These are phyloP conservation scores for Penaeus indicus DNA, from an alignment of 1,140 invertebrate genomes.

Conservation along the genomic window DNA sequence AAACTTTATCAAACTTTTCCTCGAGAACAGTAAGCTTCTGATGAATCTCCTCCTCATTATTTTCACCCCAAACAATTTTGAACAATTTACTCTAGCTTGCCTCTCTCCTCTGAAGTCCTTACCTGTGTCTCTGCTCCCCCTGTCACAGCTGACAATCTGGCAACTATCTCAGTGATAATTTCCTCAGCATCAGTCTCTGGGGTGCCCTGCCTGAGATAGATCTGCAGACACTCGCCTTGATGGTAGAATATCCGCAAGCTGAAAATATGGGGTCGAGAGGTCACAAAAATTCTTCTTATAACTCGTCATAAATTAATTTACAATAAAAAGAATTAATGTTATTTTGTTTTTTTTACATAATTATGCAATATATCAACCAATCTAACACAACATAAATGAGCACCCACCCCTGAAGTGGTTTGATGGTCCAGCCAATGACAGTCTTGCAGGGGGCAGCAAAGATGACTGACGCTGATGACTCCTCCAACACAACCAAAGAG, in stretches of 20 bases:
- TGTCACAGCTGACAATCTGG: conserved; percentile 80
- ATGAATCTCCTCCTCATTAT: background rate
- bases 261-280: conserved; percentile 47
- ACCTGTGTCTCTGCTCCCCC: conserved; percentile 78
- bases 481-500: conserved; percentile 88
- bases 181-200: conserved; percentile 76
- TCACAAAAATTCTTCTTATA: background rate
- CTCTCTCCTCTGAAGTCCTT: conserved; percentile 32
- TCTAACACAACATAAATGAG: background rate
- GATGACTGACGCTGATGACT: conserved; percentile 84
- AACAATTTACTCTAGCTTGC: no score
- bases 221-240: conserved; percentile 87
- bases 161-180: conserved; percentile 84
- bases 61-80: background rate
- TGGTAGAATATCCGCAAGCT: conserved; percentile 74
- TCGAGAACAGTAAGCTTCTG: no score
- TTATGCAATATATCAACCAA: background rate
- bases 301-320: background rate
- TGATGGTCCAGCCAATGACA: conserved; percentile 83
- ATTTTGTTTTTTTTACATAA: background rate
- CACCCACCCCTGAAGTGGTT: conserved; percentile 53
- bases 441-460: conserved; percentile 88
- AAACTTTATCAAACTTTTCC: no score
- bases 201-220: conserved; percentile 77
- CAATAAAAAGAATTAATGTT: background rate